A percentile compares a stretch with the other conserved stretches of the same genome.
These are phyloP conservation scores for Leucania comma DNA, from an alignment of 2,888 invertebrate genomes.

Conservation along the genomic window DNA sequence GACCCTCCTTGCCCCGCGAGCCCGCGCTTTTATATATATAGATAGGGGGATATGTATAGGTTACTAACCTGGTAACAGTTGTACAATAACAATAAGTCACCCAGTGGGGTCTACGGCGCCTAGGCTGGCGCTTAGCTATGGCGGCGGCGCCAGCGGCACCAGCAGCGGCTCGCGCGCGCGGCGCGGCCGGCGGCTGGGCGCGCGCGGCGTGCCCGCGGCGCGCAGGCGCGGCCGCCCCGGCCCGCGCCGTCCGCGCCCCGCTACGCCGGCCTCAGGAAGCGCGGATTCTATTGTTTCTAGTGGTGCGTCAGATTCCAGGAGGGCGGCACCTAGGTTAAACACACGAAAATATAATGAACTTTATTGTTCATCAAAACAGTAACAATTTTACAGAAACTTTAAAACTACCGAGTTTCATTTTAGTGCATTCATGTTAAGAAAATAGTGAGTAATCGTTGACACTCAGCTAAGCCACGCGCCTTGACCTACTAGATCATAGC, in stretches of 20 bases:
- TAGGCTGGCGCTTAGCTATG: conserved; percentile 64
- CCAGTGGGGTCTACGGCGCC: background rate
- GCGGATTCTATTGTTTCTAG: conserved; percentile 70
- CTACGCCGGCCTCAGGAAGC: background rate
- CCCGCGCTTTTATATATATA: too few species aligned
- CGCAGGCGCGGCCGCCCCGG: conserved; percentile 67
- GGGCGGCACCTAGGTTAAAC: conserved; percentile 74
- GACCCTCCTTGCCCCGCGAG: too few species aligned
- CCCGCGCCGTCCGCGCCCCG: conserved; percentile 57
- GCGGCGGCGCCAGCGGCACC: conserved; percentile 90
- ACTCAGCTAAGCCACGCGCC: too few species aligned
- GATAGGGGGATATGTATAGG: background rate
- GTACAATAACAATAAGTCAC: background rate
- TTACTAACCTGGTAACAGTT: conserved; percentile 37
- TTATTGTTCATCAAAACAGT: too few species aligned
- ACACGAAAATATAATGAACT: background rate
- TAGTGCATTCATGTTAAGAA: too few species aligned
- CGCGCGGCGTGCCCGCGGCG: conserved; percentile 69
- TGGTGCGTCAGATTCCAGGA: conserved; percentile 81
- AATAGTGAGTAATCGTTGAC: too few species aligned
- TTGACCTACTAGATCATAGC: too few species aligned
- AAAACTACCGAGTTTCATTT: too few species aligned
- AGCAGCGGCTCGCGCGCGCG: conserved; percentile 84
- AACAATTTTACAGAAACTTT: too few species aligned
- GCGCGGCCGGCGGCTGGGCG: conserved; percentile 75